phyloP scores from a whole-genome alignment of 2,113 vertebrate genomes.

The Tragelaphus strepsiceros region DNA sequence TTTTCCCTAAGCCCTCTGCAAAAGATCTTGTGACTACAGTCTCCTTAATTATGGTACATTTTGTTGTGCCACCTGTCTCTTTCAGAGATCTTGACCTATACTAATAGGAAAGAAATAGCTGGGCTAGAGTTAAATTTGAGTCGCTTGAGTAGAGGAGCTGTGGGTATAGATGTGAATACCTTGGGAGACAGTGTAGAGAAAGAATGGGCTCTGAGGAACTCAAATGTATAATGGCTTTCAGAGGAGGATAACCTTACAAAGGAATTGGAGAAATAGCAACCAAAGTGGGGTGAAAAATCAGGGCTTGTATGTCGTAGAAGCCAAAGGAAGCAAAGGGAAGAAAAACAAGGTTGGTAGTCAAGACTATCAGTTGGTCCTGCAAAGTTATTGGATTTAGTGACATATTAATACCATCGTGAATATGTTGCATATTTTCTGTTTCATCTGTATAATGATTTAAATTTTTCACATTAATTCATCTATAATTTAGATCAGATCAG shows the following conservation, averaged over 20 bases:
- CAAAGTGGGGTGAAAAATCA: neutral
- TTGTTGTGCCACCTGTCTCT: neutral
- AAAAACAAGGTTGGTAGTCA: neutral
- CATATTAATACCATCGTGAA: neutral
- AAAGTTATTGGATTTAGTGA: neutral
- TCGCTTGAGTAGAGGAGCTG: neutral
- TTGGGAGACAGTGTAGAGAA: neutral
- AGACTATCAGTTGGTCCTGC: neutral
- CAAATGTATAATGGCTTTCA: neutral
- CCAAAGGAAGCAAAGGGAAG: neutral
- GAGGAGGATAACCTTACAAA: neutral
- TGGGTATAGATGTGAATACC: neutral
- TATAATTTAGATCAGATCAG: constrained; percentile 13
- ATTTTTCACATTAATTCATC: neutral
- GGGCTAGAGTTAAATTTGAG: neutral
- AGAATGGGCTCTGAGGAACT: neutral
- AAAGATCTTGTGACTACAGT: neutral
- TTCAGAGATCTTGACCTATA: neutral
- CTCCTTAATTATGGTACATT: neutral
- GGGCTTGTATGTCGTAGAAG: neutral
- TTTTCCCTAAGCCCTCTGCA: neutral
- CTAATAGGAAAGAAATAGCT: neutral
- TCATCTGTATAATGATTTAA: neutral
- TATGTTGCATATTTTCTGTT: neutral
- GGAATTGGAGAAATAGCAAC: neutral